phyloP scores from a whole-genome alignment of 2,888 invertebrate species.

The Drosophila kanekoi region DNA sequence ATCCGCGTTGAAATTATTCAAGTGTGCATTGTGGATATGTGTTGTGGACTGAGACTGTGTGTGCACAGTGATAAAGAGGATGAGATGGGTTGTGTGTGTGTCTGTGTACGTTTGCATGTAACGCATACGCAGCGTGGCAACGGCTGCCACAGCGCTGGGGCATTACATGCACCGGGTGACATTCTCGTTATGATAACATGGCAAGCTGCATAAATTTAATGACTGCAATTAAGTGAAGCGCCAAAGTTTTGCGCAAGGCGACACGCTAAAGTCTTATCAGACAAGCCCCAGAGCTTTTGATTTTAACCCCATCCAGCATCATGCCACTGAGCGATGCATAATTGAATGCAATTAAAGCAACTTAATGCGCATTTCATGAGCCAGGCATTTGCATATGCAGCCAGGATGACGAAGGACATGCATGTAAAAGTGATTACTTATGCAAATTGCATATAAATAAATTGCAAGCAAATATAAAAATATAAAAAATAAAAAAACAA shows the following conservation, averaged over 20 bases:
- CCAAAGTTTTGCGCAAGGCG: conserved; percentile 68
- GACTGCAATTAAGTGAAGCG: conserved; percentile 77
- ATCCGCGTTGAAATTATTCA: conserved; percentile 81
- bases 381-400: conserved; percentile 70
- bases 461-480: conserved; percentile 51
- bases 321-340: conserved; percentile 65
- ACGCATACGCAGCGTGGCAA: conserved; percentile 31
- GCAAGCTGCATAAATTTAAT: conserved; percentile 68
- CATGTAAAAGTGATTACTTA: conserved; percentile 79
- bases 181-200: conserved; percentile 61
- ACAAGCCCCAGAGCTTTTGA: conserved; percentile 48
- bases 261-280: conserved; percentile 65
- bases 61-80: not conserved
- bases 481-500: conserved; percentile 42
- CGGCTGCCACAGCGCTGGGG: conserved; percentile 14
- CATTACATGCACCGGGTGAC: conserved; percentile 34
- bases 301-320: not conserved
- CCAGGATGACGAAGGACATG: conserved; percentile 46
- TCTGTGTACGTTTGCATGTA: conserved; percentile 10
- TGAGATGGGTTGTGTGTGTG: not conserved
- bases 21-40: conserved; percentile 70
- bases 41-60: conserved; percentile 26
- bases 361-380: conserved; percentile 78
- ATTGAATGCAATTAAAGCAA: conserved; percentile 82
- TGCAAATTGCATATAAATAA: conserved; percentile 81